These are phyloP conservation scores for Hyperoodon ampullatus DNA, from an alignment of 2,113 vertebrate genomes.

Conservation along the genomic window DNA sequence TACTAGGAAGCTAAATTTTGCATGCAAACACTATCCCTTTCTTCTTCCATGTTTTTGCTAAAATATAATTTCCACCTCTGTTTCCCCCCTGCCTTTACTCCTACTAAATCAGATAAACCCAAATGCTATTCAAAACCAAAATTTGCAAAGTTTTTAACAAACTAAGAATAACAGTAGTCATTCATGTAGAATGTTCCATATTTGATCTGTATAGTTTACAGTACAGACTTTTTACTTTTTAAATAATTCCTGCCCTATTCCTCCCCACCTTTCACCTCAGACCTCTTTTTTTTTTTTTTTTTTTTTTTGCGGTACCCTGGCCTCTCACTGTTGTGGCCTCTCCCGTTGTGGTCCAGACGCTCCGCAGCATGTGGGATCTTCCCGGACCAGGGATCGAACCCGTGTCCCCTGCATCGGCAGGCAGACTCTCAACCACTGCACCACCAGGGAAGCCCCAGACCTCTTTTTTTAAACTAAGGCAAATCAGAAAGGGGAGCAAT, in stretches of 20 bases:
- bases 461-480: not conserved
- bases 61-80: not conserved
- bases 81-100: not conserved
- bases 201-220: not conserved
- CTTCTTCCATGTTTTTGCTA: not conserved
- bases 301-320: no score
- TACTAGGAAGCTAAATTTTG: slow-evolving; percentile 62
- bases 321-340: no score
- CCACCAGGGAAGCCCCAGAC: no score
- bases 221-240: not conserved
- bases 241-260: not conserved
- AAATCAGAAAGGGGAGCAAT: not conserved
- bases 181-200: not conserved
- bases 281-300: not conserved
- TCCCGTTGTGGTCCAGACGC: no score
- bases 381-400: no score
- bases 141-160: not conserved
- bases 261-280: not conserved
- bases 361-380: no score
- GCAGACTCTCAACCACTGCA: no score
- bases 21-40: not conserved
- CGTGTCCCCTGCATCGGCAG: no score
- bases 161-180: not conserved
- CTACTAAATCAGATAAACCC: not conserved
- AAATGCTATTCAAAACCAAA: not conserved